phyloP scores from a whole-genome alignment of 2,797 vertebrate genomes.

The Sebastes nivosus region DNA sequence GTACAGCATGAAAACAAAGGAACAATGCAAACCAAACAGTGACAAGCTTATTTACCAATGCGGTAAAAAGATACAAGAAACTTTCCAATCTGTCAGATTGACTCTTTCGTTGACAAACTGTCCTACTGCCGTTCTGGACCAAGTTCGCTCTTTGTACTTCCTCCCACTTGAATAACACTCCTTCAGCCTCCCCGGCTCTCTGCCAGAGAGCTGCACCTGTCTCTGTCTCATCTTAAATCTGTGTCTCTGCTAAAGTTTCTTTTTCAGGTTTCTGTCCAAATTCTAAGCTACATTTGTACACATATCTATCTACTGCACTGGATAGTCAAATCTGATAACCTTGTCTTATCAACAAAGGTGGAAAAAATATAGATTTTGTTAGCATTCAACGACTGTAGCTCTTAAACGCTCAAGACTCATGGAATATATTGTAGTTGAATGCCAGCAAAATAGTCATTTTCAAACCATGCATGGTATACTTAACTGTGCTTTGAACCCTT shows the following conservation, averaged over 20 bases:
- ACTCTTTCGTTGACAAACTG: background rate
- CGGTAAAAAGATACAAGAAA: background rate
- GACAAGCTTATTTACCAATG: background rate
- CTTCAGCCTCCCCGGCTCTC: background rate
- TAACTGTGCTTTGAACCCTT: background rate
- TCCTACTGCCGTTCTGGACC: background rate
- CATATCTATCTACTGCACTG: no score
- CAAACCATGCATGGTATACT: background rate
- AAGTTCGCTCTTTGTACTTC: background rate
- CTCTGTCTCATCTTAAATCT: no score
- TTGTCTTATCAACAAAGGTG: background rate
- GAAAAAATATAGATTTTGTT: accelerated
- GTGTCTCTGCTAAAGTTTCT: background rate
- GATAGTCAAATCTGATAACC: background rate
- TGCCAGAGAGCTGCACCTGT: no score
- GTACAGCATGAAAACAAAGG: background rate
- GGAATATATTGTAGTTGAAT: background rate
- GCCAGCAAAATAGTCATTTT: background rate
- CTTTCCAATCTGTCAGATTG: background rate
- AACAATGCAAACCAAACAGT: background rate
- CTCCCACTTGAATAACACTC: background rate
- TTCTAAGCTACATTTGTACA: background rate
- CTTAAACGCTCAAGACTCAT: background rate
- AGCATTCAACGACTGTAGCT: background rate
- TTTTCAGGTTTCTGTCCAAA: background rate